Base-by-base conservation (phyloP, 2,113 vertebrate genomes). In the Hirundichthys speculiger region DNA sequence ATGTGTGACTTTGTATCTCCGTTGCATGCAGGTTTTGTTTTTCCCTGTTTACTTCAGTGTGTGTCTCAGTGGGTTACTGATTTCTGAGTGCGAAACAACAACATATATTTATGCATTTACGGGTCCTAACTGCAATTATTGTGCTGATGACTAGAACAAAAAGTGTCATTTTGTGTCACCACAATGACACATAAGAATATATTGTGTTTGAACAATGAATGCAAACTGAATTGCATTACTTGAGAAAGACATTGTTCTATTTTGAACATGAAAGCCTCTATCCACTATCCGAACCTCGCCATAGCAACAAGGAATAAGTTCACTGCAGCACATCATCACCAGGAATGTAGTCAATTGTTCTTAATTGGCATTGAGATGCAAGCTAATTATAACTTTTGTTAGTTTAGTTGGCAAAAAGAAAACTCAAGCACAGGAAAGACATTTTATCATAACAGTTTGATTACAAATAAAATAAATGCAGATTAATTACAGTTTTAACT, bases 251-350 rank as follows among this genome's bases (percentile, higher is more conserved):
- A 20, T 47, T 40, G 55, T 62, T 59, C 66, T 77, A 83, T 75
- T 86, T 66, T 22, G 30, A 72, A 70, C 24, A n/a, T 72, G 45
- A 77, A 66, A 49, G 15, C 39, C 39, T 60, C 48, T 18, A 51
- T 73, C 61, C 50, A 53, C 58, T 70, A 54, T 76, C 47, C 76
- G 52, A 73, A 64, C 60, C 69, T 90, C 88, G 75, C 89, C 89
- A 90, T 88, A 83, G 89, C 86, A 91, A 90, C 89, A 81, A 77
- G 77, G 77, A 77, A 68, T 69, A 83, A 67, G 67, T 76, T 80
- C 68, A 72, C 67, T 65, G 75, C 72, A 64, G 70, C 72, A 64
- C 67, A 73, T 75, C 63, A 80, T 80, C 81, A 85, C 74, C 86
- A 73, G 57, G 72, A 83, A 80, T 74, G 65, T 60, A 83, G 73